Percentiles rank a stretch among this genome's conserved stretches.
Conservation (phyloP, 2,113 vertebrate species). For the Galeopterus variegatus region DNA sequence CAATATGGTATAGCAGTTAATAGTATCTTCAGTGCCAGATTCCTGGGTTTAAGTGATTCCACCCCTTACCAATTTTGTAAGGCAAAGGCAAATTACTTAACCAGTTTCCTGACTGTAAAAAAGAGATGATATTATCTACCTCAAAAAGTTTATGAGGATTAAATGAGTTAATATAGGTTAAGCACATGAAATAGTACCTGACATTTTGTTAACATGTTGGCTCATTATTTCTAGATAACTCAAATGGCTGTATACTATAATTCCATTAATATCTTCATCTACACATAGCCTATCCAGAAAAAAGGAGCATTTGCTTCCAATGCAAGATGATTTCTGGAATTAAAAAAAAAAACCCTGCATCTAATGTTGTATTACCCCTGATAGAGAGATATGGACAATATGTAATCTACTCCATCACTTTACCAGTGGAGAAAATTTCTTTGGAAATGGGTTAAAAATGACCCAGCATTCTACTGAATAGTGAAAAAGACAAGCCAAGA, state of each 20-base stretch:
- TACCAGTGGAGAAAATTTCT: background rate
- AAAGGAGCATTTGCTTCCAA: background rate
- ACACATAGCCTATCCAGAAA: background rate
- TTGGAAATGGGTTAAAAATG: constrained; percentile 32
- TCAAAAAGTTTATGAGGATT: constrained; percentile 43
- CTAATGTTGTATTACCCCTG: background rate
- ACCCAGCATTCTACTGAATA: background rate
- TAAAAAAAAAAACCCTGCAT: background rate
- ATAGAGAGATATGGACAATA: background rate
- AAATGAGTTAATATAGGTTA: background rate
- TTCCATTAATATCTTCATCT: background rate
- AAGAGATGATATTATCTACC: background rate
- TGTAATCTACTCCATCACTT: background rate
- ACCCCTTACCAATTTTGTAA: background rate
- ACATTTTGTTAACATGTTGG: constrained; percentile 8
- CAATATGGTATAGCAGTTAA: background rate
- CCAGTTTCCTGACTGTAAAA: background rate
- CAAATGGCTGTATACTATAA: background rate
- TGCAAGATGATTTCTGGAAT: background rate
- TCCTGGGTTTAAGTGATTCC: constrained; percentile 18
- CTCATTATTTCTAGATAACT: constrained; percentile 26
- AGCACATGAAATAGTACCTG: background rate
- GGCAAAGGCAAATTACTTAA: background rate
- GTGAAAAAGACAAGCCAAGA: background rate
- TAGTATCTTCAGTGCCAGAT: background rate